phyloP scores from a whole-genome alignment of 1,140 invertebrate species.

The Antheraea pernyi region DNA sequence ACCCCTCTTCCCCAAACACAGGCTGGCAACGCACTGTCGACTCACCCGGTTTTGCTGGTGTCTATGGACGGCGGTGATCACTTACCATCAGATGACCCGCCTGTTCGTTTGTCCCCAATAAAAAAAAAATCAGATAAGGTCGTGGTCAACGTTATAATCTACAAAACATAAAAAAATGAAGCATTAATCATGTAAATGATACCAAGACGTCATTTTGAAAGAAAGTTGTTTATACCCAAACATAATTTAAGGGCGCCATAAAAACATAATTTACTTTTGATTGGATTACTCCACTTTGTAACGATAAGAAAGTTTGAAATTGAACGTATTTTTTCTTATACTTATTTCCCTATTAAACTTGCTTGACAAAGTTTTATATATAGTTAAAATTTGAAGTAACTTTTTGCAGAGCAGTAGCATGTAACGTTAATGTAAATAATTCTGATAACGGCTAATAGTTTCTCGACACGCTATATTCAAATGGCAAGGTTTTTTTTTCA shows the following conservation, averaged over 20 bases:
- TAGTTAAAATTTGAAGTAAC: constrained; percentile 15
- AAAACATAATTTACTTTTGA: not conserved
- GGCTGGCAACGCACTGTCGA: no score
- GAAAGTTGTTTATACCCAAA: no score
- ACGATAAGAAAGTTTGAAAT: constrained; percentile 2
- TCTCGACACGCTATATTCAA: constrained; percentile 16
- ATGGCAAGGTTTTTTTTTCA: not conserved
- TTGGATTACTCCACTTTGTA: constrained; percentile 7
- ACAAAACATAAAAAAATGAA: no score
- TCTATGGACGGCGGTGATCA: no score
- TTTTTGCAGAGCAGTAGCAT: constrained; percentile 6
- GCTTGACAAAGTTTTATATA: constrained; percentile 12
- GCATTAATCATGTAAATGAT: no score
- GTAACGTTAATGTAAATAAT: constrained; percentile 23
- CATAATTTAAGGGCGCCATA: not conserved
- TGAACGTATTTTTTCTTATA: constrained; percentile 5
- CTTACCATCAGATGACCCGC: no score
- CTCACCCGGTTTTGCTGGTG: no score
- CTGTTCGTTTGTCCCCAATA: no score
- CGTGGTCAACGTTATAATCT: no score
- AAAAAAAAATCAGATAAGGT: no score
- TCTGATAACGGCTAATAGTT: constrained; percentile 19
- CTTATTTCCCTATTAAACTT: constrained; percentile 15
- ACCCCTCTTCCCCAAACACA: no score
- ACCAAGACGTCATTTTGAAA: no score